Evolutionary conservation across 2,888 invertebrate species (phyloP).

Genomic region (Xanthorhoe spadicearia): DNA sequence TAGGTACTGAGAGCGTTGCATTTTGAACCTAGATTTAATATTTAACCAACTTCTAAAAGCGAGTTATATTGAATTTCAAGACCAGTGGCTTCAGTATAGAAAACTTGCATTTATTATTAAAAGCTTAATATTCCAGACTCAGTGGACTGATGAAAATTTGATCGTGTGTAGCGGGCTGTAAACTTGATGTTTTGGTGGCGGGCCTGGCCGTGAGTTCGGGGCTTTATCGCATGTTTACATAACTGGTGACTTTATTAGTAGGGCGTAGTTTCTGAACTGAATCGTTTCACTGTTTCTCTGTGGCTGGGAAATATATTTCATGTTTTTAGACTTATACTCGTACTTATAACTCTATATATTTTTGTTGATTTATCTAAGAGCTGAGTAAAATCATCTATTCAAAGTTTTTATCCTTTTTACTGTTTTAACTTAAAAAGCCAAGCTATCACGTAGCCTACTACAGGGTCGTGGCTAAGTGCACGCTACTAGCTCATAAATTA

Average conservation of each 20-base stretch:
- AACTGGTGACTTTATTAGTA: constrained; percentile 16
- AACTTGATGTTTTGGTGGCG: constrained; percentile 4
- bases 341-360: not conserved
- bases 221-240: constrained; percentile 20
- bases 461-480: no score
- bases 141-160: constrained; percentile 34
- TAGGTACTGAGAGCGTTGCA: not conserved
- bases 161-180: constrained; percentile 25
- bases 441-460: no score
- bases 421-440: no score
- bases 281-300: constrained; percentile 5
- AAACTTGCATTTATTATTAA: constrained; percentile 16
- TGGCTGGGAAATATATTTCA: no score
- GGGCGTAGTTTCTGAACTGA: constrained; percentile 5
- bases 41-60: not conserved
- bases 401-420: no score
- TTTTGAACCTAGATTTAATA: not conserved
- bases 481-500: no score
- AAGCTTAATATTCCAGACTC: constrained; percentile 17
- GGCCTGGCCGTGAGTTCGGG: constrained; percentile 16
- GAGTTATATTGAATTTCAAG: constrained; percentile 5
- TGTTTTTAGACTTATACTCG: not conserved
- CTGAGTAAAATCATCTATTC: no score
- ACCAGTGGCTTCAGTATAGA: not conserved
- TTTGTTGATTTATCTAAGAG: no score